phyloP scores from a whole-genome alignment of 2,797 vertebrate species.

The Parauchenoglanis punctatus region DNA sequence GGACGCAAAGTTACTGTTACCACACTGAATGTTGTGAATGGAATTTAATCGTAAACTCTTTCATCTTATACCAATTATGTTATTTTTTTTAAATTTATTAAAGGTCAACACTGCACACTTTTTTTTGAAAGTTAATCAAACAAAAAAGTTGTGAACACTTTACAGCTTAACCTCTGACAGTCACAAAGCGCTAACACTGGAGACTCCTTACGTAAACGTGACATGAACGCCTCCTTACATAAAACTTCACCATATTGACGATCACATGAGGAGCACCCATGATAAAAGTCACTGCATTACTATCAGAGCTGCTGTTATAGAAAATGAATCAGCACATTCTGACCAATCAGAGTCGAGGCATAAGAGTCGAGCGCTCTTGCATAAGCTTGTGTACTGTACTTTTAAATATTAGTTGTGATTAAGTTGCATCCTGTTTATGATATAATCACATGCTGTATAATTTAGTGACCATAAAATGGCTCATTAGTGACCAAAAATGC shows the following conservation, averaged over 20 bases:
- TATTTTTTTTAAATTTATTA: background rate
- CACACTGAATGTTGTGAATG: background rate
- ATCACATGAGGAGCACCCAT: background rate
- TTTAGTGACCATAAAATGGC: background rate
- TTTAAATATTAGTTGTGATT: background rate
- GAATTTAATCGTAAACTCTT: background rate
- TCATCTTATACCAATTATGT: background rate
- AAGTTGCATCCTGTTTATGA: background rate
- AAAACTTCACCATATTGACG: background rate
- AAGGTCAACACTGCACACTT: background rate
- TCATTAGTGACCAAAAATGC: background rate
- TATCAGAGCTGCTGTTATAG: background rate
- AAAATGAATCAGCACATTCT: background rate
- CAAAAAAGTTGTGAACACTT: background rate
- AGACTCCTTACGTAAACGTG: background rate
- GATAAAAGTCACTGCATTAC: background rate
- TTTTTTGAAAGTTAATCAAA: background rate
- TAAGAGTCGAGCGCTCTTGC: background rate
- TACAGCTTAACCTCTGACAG: background rate
- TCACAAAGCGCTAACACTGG: background rate
- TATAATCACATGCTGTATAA: background rate
- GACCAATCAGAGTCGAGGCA: background rate
- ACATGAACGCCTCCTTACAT: background rate
- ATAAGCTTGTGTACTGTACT: background rate
- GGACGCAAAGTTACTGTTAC: background rate